Base-by-base conservation (phyloP, 2,113 vertebrate genomes). In the Brienomyrus longianalis region DNA sequence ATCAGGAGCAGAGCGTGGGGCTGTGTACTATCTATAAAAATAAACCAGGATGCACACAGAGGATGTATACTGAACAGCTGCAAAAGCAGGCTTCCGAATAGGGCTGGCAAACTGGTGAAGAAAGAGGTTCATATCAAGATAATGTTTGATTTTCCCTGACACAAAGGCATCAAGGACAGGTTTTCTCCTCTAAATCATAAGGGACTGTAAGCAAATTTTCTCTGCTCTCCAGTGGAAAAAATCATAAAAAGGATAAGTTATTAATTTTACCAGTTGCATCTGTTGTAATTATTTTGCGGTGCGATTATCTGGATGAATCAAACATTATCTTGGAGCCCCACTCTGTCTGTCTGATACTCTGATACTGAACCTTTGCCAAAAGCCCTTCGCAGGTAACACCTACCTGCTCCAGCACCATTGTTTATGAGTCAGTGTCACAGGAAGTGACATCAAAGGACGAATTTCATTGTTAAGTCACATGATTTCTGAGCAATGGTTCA, bases 11-110 rank as follows among this genome's bases (percentile, higher is more conserved):
- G 97, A 97, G 97, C 96, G 96, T 93, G 90, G 91, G 94, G 93
- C 95, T 97, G 97, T 97, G 97, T 98, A 97, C 97, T 98, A 97
- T 99, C 98, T 98, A 96, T 98, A 97, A 99, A 99, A 99, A 99
- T 97, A 99, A 99, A 98, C 97, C 94, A 95, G 97, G 97, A 97
- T 96, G 97, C 97, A 97, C 97, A 96, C 93, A 87, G 95, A 96
- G 96, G 97, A 98, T 98, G 98, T 97, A 97, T 97, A 98, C 96
- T 93, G 93, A 97, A 96, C 98, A 99, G 98, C 98, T 99, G 98
- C 97, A 96, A 95, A 97, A 98, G 97, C 98, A 98, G 97, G 97
- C 96, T 96, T 95, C 96, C 95, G 95, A 95, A 95, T 92, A 92
- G 92, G 92, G 93, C 95, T 90, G 89, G 91, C 87, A 88, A 91